A percentile compares a stretch with the other conserved stretches of the same genome.
Conservation (phyloP, 2,113 vertebrate species). For the Clinocottus analis region DNA sequence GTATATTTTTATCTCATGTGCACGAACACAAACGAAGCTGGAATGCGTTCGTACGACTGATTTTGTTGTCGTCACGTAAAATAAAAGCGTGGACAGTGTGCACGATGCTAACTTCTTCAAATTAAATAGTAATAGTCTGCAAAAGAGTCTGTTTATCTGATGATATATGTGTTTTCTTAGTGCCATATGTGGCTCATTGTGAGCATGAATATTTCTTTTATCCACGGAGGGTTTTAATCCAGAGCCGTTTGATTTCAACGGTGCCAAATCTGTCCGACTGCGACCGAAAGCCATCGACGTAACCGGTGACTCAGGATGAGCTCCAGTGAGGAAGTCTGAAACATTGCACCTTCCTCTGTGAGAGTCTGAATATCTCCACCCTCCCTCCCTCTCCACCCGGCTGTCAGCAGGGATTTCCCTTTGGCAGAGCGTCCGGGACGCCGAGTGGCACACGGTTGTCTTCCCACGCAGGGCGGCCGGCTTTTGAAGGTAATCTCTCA, state of each 20-base stretch:
- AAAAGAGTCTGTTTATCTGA: too few species aligned
- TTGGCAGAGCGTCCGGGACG: slow-evolving; percentile 48
- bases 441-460: slow-evolving; percentile 37
- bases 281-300: slow-evolving; percentile 54
- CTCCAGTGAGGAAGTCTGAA: slow-evolving; percentile 30
- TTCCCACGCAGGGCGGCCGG: slow-evolving; percentile 38
- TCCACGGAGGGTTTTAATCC: slow-evolving; percentile 44
- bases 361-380: slow-evolving; percentile 40
- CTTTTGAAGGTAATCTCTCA: slow-evolving; percentile 39
- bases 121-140: too few species aligned
- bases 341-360: slow-evolving; percentile 43
- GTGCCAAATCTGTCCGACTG: slow-evolving; percentile 42
- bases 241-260: slow-evolving; percentile 36
- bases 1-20: background rate
- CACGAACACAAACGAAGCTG: background rate
- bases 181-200: slow-evolving; percentile 12
- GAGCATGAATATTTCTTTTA: slow-evolving; percentile 38
- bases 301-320: slow-evolving; percentile 47
- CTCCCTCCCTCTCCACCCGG: too few species aligned
- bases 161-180: slow-evolving; percentile 6
- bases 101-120: too few species aligned
- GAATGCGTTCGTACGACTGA: too few species aligned
- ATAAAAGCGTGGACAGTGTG: too few species aligned
- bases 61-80: too few species aligned
- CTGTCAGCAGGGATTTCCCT: slow-evolving; percentile 48